These are phyloP conservation scores for Sminthopsis crassicaudata DNA, from an alignment of 2,113 vertebrate genomes.

Conservation along the genomic window DNA sequence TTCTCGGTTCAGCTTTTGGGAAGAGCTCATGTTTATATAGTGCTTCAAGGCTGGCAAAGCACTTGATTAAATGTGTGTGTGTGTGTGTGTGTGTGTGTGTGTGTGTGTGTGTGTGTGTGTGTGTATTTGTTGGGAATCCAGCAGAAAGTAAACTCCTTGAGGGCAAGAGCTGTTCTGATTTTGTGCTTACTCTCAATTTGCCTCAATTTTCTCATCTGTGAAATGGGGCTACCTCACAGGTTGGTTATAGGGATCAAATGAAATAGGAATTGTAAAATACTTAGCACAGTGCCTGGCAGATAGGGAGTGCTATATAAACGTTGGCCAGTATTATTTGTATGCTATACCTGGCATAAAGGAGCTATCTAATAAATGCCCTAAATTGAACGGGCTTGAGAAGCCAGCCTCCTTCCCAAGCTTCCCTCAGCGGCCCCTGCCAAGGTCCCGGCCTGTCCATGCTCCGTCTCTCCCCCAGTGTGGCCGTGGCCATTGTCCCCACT, in stretches of 20 bases:
- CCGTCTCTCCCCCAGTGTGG: conserved; percentile 70
- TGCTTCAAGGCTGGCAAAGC: background rate
- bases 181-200: background rate
- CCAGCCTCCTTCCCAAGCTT: background rate
- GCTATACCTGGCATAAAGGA: background rate
- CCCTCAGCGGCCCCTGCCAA: conserved; percentile 38
- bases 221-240: background rate
- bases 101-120: too few relatives aligned
- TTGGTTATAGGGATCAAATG: background rate
- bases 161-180: background rate
- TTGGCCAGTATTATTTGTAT: background rate
- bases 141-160: background rate
- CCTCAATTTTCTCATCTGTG: background rate
- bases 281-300: background rate
- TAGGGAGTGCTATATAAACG: background rate
- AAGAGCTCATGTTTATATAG: background rate
- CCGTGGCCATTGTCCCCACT: conserved; percentile 39
- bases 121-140: too few relatives aligned
- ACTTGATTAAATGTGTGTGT: too few relatives aligned
- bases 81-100: too few relatives aligned
- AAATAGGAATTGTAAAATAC: background rate
- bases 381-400: background rate
- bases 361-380: too few relatives aligned
- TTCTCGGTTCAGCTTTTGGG: too few relatives aligned
- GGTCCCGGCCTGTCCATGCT: conserved; percentile 42